Conservation (phyloP, 2,113 vertebrate species). For the Caranx melampygus region DNA sequence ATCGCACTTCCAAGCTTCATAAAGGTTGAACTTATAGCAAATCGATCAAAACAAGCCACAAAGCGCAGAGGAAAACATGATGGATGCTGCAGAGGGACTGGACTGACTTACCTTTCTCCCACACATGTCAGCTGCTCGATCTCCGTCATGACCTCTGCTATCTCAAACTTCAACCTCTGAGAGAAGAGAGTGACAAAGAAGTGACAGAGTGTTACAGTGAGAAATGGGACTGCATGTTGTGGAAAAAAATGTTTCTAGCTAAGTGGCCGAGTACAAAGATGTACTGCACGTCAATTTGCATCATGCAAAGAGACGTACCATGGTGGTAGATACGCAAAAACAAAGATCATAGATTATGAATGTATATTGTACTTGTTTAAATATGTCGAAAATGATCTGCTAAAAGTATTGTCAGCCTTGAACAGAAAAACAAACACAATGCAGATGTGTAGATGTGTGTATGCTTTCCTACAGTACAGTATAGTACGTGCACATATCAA, state of each 20-base stretch:
- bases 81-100: not conserved
- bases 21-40: not conserved
- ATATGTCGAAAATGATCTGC: not conserved
- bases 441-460: no score
- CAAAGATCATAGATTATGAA: not conserved
- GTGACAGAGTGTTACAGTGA: fast-evolving
- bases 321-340: not conserved
- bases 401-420: no score
- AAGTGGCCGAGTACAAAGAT: not conserved
- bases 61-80: no score
- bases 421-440: not conserved
- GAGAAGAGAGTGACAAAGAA: not conserved
- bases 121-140: slow-evolving; percentile 96
- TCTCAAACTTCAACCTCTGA: slow-evolving; percentile 97
- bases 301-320: slow-evolving; percentile 50
- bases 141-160: slow-evolving; percentile 98
- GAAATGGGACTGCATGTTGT: not conserved
- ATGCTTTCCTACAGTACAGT: not conserved
- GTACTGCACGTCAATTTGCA: slow-evolving; percentile 35
- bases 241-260: not conserved
- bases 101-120: slow-evolving; percentile 90
- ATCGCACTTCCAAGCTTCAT: not conserved
- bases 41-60: not conserved
- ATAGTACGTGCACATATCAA: not conserved
- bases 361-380: not conserved